phyloP scores from a whole-genome alignment of 2,797 vertebrate genomes.

The Pangasius mekongensis region DNA sequence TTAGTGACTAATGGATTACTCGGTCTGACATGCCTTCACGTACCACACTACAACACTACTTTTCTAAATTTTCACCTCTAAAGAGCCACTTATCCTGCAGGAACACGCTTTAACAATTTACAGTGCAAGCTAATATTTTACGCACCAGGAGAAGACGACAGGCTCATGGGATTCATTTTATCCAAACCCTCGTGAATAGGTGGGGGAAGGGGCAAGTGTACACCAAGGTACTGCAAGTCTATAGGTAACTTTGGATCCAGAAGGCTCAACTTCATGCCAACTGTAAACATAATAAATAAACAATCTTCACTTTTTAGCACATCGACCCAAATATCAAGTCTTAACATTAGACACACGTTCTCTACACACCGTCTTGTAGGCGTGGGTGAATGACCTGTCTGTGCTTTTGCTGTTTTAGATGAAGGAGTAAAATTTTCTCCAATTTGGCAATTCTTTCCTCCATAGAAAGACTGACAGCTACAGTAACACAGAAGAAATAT shows the following conservation, averaged over 20 bases:
- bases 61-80: neutral
- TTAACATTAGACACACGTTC: neutral
- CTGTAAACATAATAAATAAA: constrained; percentile 70
- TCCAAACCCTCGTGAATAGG: constrained; percentile 25
- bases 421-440: constrained; percentile 80
- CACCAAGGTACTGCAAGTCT: constrained; percentile 90
- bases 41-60: neutral
- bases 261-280: constrained; percentile 89
- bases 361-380: constrained; percentile 85
- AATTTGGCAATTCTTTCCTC: constrained; percentile 65
- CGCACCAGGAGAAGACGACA: constrained; percentile 62
- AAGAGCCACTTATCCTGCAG: neutral
- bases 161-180: neutral
- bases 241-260: constrained; percentile 82
- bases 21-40: neutral
- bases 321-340: neutral
- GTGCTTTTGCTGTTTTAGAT: constrained; percentile 82
- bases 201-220: constrained; percentile 81
- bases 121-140: neutral
- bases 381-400: constrained; percentile 92
- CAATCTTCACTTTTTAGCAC: neutral
- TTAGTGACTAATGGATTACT: neutral
- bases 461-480: constrained; percentile 51
- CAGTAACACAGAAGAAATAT: constrained; percentile 20
- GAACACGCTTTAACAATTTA: neutral